phyloP scores from a whole-genome alignment of 1,140 invertebrate species.

The Lucilia sericata region DNA sequence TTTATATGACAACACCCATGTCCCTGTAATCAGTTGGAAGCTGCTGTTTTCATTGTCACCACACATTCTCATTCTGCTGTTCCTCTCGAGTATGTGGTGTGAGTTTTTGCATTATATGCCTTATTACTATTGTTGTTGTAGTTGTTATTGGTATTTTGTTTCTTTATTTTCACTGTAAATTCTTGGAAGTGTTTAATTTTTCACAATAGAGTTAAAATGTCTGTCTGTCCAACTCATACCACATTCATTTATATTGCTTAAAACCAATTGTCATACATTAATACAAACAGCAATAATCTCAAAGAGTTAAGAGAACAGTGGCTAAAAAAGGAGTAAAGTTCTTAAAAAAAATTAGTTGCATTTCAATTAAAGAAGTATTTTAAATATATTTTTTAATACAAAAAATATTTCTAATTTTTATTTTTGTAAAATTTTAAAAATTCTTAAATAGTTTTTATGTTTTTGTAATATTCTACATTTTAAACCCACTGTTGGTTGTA shows the following conservation, averaged over 20 bases:
- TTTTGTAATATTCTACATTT: too few relatives aligned
- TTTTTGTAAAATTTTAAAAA: too few relatives aligned
- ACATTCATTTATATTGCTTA: conserved; percentile 40
- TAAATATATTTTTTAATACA: too few relatives aligned
- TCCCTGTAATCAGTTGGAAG: conserved; percentile 38
- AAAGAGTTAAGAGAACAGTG: background rate
- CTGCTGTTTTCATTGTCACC: conserved; percentile 47
- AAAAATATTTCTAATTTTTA: too few relatives aligned
- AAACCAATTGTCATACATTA: conserved; percentile 31
- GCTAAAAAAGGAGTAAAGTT: background rate
- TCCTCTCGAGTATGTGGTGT: background rate
- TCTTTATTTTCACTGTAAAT: conserved; percentile 13
- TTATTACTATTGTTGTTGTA: conserved; percentile 41
- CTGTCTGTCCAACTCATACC: conserved; percentile 5
- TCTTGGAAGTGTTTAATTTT: conserved; percentile 43
- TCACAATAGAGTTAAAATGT: conserved; percentile 13
- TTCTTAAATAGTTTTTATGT: too few relatives aligned
- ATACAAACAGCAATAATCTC: background rate
- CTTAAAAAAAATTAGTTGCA: too few relatives aligned
- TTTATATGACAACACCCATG: background rate
- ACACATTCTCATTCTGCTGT: background rate
- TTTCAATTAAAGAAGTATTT: too few relatives aligned
- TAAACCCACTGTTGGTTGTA: conserved; percentile 6
- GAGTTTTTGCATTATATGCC: background rate
- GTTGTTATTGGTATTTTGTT: conserved; percentile 52